These are phyloP conservation scores for Tubiluchus corallicola DNA, from an alignment of 2,888 invertebrate species.

Conservation along the genomic window DNA sequence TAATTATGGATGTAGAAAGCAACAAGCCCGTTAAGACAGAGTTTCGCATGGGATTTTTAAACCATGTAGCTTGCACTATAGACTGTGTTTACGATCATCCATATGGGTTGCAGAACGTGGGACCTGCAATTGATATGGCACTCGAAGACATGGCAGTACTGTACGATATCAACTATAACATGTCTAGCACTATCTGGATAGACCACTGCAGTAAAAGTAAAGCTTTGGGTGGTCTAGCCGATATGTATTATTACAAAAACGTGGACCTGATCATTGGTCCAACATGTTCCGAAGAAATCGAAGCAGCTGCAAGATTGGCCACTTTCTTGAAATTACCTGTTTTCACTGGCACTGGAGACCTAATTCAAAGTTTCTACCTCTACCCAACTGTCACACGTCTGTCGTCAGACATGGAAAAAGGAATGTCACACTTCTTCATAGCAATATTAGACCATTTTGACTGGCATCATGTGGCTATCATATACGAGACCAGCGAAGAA, in stretches of 20 bases:
- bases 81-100: no score
- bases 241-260: background rate
- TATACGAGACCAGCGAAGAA: background rate
- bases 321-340: background rate
- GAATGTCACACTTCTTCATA: background rate
- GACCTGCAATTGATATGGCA: no score
- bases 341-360: background rate
- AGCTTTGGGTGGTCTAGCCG: background rate
- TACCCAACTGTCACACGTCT: background rate
- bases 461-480: conserved; percentile 1
- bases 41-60: no score
- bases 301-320: background rate
- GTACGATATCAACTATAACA: background rate
- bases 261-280: background rate
- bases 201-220: background rate
- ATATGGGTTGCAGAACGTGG: no score
- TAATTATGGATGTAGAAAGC: no score
- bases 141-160: no score
- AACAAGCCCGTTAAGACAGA: no score
- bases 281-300: background rate
- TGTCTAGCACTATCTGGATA: background rate
- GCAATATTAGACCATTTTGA: background rate
- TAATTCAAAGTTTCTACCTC: background rate
- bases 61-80: no score
- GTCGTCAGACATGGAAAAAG: background rate